phyloP scores from a whole-genome alignment of 2,113 vertebrate genomes.

The Eleginops maclovinus region DNA sequence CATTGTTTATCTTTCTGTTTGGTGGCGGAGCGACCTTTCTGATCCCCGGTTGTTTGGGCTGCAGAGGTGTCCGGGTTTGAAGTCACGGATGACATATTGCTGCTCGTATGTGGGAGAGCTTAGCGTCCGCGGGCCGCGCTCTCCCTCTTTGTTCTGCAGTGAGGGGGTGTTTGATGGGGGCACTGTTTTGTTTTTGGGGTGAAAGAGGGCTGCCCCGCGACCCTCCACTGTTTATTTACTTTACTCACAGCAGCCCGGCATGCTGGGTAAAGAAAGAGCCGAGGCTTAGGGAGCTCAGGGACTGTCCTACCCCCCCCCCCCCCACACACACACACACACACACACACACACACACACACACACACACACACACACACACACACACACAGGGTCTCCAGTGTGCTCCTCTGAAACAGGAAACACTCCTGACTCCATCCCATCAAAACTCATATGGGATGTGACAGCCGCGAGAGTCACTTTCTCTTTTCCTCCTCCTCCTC shows the following conservation, averaged over 20 bases:
- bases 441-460: conserved; percentile 73
- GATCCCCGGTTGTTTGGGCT: conserved; percentile 68
- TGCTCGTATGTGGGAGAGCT: conserved; percentile 77
- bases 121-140: conserved; percentile 66
- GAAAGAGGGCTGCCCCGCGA: conserved; percentile 83
- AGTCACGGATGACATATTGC: conserved; percentile 74
- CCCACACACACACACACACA: conserved; percentile 32
- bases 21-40: conserved; percentile 15
- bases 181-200: conserved; percentile 85
- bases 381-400: conserved; percentile 65
- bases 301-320: conserved; percentile 52
- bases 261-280: conserved; percentile 82
- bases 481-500: conserved; percentile 21
- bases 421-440: conserved; percentile 76
- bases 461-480: conserved; percentile 68
- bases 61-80: conserved; percentile 58
- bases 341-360: conserved; percentile 31
- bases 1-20: neutral
- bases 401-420: conserved; percentile 78
- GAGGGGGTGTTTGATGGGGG: conserved; percentile 83
- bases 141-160: conserved; percentile 81
- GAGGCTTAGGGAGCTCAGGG: conserved; percentile 68
- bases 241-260: conserved; percentile 81
- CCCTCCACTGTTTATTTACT: conserved; percentile 88
- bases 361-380: conserved; percentile 37